Percentiles rank a stretch among this genome's conserved stretches.
Conservation (phyloP, 2,113 vertebrate species). For the Channa argus region DNA sequence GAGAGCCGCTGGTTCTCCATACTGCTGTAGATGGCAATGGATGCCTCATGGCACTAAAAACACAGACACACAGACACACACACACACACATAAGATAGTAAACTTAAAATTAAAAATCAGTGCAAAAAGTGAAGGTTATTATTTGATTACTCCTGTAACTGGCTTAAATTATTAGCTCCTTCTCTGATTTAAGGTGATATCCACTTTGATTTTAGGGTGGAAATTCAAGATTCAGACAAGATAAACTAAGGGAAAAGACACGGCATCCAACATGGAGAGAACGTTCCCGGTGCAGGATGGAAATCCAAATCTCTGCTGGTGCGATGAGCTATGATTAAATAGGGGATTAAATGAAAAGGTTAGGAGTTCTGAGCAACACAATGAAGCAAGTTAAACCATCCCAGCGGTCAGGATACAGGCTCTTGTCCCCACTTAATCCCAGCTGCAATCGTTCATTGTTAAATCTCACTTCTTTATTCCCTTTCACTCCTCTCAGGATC, state of each 20-base stretch:
- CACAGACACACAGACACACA: conserved; percentile 25
- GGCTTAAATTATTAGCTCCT: not conserved
- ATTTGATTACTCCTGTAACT: not conserved
- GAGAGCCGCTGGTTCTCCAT: conserved; percentile 88
- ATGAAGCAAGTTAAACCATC: conserved; percentile 20
- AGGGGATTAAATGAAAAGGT: conserved; percentile 31
- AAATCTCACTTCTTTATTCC: conserved; percentile 42
- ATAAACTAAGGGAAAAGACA: not conserved
- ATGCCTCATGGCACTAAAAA: conserved; percentile 92
- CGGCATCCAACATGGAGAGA: not conserved
- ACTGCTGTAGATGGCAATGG: conserved; percentile 93
- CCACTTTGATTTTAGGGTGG: not conserved
- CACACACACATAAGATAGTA: not conserved
- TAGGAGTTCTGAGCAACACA: not conserved
- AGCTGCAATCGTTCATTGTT: conserved; percentile 36
- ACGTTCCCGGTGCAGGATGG: not conserved
- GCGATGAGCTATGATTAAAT: conserved; percentile 32
- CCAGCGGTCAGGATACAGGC: conserved; percentile 33
- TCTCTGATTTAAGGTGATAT: not conserved
- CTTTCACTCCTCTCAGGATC: conserved; percentile 39
- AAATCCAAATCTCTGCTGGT: conserved; percentile 9
- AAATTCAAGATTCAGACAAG: not conserved
- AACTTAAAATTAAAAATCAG: too few relatives aligned
- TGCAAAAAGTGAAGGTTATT: not conserved
- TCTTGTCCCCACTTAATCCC: conserved; percentile 50